Evolutionary conservation across 2,888 invertebrate genomes (phyloP).

Genomic region (Caenorhabditis sp.): DNA sequence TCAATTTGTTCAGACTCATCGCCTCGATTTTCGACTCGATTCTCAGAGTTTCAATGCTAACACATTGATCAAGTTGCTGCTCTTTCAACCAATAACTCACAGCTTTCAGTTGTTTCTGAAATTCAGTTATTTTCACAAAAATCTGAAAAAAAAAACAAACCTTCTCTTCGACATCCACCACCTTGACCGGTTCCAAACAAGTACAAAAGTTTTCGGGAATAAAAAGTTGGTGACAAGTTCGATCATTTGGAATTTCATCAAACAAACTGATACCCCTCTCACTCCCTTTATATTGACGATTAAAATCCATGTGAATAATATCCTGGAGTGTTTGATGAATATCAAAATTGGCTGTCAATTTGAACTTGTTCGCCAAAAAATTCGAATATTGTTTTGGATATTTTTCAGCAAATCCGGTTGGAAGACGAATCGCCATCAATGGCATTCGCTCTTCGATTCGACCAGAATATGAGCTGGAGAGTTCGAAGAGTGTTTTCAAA

Average conservation of each 20-base stretch:
- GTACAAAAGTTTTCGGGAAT: slow-evolving; percentile 60
- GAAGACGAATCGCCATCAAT: slow-evolving; percentile 70
- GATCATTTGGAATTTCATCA: too few relatives aligned
- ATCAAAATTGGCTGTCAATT: slow-evolving; percentile 71
- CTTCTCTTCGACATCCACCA: too few relatives aligned
- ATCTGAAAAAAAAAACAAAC: too few relatives aligned
- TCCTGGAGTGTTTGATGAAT: slow-evolving; percentile 67
- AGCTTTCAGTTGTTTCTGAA: background rate
- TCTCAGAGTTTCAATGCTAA: background rate
- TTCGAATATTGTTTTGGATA: slow-evolving; percentile 42
- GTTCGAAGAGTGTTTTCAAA: background rate
- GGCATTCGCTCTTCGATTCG: slow-evolving; percentile 72
- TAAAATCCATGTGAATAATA: slow-evolving; percentile 16
- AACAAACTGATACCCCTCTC: background rate
- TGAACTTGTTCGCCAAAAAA: slow-evolving; percentile 20
- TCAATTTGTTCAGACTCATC: background rate
- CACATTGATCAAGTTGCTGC: background rate
- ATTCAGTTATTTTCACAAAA: background rate
- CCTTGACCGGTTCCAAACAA: too few relatives aligned
- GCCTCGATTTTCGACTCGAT: background rate
- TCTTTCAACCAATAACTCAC: background rate
- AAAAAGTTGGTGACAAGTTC: too few relatives aligned
- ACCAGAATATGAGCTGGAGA: background rate
- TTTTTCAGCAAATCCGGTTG: slow-evolving; percentile 53
- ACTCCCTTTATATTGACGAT: too few relatives aligned